phyloP scores from a whole-genome alignment of 2,797 vertebrate species.

The Sebastes reedi region DNA sequence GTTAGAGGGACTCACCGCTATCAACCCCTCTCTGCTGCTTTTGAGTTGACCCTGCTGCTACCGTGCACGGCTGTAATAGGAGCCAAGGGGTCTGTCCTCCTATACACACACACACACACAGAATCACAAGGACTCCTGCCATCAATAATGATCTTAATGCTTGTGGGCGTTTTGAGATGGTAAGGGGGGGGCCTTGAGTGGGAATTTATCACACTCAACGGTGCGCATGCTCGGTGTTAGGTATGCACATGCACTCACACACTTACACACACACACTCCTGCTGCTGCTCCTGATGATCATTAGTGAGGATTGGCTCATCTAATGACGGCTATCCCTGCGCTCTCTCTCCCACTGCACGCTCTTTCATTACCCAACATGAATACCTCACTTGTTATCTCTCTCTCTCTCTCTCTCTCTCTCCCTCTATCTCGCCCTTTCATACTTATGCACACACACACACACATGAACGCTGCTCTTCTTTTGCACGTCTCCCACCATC shows the following conservation, averaged over 20 bases:
- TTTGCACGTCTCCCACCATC: slow-evolving; percentile 38
- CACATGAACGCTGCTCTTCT: slow-evolving; percentile 4
- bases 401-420: not conserved
- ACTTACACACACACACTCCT: slow-evolving; percentile 6
- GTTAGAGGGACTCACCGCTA: not conserved
- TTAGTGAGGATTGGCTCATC: slow-evolving; percentile 50
- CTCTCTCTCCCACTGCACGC: slow-evolving; percentile 22
- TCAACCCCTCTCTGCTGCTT: not conserved
- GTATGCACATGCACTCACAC: not conserved
- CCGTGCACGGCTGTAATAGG: not conserved
- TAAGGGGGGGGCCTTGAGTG: slow-evolving; percentile 32
- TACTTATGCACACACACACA: slow-evolving; percentile 14
- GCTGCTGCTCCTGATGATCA: slow-evolving; percentile 40
- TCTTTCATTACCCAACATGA: slow-evolving; percentile 60
- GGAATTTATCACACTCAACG: slow-evolving; percentile 19
- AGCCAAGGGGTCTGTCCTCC: not conserved
- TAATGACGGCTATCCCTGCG: slow-evolving; percentile 40
- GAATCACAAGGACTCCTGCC: slow-evolving; percentile 26
- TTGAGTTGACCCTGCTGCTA: slow-evolving; percentile 11
- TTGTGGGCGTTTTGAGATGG: slow-evolving; percentile 34
- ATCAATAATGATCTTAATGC: slow-evolving; percentile 49
- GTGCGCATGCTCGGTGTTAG: slow-evolving; percentile 3
- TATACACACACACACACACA: not conserved
- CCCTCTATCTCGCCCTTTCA: not conserved
- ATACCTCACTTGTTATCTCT: slow-evolving; percentile 54